phyloP scores from a whole-genome alignment of 1,140 invertebrate genomes.

The Reticulitermes speratus region DNA sequence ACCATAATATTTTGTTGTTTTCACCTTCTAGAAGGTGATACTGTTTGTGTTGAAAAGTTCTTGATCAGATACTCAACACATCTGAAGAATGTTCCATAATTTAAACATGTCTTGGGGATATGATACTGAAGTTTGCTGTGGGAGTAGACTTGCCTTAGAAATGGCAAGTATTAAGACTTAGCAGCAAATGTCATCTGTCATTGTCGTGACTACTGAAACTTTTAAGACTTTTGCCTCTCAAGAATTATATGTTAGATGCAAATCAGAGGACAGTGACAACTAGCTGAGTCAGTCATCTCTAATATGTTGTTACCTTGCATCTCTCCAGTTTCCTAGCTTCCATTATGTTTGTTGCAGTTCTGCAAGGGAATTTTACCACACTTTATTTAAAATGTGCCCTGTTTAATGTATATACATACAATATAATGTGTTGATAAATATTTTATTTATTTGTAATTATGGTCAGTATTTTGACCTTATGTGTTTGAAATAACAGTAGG shows the following conservation, averaged over 20 bases:
- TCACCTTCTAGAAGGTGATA: no score
- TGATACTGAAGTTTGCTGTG: neutral
- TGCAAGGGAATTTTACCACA: neutral
- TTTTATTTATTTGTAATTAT: neutral
- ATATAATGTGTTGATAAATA: neutral
- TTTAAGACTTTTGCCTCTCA: neutral
- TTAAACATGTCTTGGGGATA: neutral
- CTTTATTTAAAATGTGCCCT: neutral
- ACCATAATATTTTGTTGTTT: no score
- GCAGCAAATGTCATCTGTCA: neutral
- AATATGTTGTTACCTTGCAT: neutral
- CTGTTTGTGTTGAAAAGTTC: no score
- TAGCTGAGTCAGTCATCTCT: neutral
- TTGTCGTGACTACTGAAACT: neutral
- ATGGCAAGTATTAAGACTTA: neutral
- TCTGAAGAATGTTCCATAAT: no score
- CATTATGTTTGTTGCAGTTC: neutral
- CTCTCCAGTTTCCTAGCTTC: neutral
- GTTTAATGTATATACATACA: neutral
- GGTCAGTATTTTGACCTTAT: neutral
- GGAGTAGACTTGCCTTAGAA: neutral
- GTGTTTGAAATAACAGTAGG: neutral
- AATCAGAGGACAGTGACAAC: neutral
- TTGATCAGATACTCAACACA: no score
- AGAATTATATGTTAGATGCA: neutral